Evolutionary conservation across 2,888 invertebrate species (phyloP).

Genomic region (Nipponacmea schrenckii): DNA sequence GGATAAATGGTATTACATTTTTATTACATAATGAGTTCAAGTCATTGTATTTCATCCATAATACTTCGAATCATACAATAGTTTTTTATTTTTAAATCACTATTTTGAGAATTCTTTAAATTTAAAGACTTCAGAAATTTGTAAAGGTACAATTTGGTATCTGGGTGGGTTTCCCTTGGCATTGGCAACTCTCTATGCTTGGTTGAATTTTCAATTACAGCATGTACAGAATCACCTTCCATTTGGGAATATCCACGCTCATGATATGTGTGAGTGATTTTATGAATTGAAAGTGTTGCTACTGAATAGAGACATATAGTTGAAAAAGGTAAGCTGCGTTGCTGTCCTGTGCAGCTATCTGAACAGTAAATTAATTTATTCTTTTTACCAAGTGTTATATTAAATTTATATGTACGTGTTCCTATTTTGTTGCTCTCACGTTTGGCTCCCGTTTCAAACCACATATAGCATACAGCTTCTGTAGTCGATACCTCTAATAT

Average conservation of each 20-base stretch:
- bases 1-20: too few species aligned
- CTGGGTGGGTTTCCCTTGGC: neutral
- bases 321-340: conserved; percentile 21
- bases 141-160: neutral
- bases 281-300: conserved; percentile 15
- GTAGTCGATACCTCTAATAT: conserved; percentile 24
- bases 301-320: conserved; percentile 22
- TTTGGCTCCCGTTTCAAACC: conserved; percentile 30
- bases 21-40: too few species aligned
- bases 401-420: too few species aligned
- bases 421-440: too few species aligned
- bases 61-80: too few species aligned
- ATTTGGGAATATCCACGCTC: conserved; percentile 20
- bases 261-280: conserved; percentile 21
- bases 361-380: conserved; percentile 22
- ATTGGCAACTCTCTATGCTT: neutral
- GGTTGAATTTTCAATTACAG: conserved; percentile 17
- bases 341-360: conserved; percentile 27
- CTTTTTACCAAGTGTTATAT: conserved; percentile 4
- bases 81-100: neutral
- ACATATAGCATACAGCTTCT: conserved; percentile 27
- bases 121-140: neutral
- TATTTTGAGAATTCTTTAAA: neutral
- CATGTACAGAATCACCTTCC: conserved; percentile 26
- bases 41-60: too few species aligned